Base-by-base conservation (phyloP, 2,113 vertebrate species). In the Nerophis ophidion region DNA sequence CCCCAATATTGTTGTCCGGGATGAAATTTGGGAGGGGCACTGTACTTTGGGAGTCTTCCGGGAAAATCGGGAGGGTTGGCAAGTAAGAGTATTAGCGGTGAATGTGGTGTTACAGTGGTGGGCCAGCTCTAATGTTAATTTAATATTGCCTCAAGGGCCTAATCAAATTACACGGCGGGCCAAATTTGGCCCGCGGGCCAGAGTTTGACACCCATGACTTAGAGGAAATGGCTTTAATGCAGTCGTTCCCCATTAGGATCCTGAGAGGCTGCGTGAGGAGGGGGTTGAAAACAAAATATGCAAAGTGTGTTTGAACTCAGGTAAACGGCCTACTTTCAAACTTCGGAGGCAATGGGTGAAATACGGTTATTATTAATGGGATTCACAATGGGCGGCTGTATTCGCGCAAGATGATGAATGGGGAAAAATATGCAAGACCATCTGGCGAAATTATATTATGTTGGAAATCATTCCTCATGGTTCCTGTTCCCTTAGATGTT, bases 201-300 rank as follows among this genome's bases (percentile, higher is more conserved):
- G n/a, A n/a, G n/a, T n/a, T n/a, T n/a, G n/a, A n/a, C n/a, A n/a
- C n/a, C n/a, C n/a, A n/a, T n/a, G n/a, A 86, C 79, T 87, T 83
- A 80, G 85, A 70, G 69, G 85, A 84, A 87, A 87, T 85, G 81
- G 81, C 79, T 83, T 85, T 84, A 83, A 84, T 84, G 82, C 76
- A 83, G 82, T 86, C 81, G 70, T 68, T 72, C 74, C 75, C 80
- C 70, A 88, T 88, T 87, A 83, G 66, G 66, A 65, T 76, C 61
- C 70, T 44, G 60, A 63, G 74, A 52, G 53, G 72, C 69, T 65
- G 72, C 46, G 63, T 51, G 60, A 61, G 56, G 70, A n/a, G 69
- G 63, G 69, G 71, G 65, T 84, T 81, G 74, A 76, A 79, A 80
- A 55, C 35, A 71, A 71, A 71, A 66, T 46, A 66, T 71, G 78